Percentiles rank a stretch among this genome's conserved stretches.
Conservation (phyloP, 2,888 invertebrate genomes). For the Dolichopus griseipennis region DNA sequence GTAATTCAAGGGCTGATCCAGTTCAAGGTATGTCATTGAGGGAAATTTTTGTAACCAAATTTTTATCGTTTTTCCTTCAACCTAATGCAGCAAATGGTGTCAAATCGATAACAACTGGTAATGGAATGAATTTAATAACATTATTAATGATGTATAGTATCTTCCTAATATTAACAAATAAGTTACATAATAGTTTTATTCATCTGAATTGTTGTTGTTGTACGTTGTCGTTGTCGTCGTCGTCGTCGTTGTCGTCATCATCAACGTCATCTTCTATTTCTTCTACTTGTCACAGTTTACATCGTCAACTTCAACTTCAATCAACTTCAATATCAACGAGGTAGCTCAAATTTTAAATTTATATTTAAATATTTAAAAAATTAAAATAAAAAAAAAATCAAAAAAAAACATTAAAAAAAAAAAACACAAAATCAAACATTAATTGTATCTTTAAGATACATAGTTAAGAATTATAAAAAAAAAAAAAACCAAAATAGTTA, state of each 20-base stretch:
- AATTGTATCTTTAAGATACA: neutral
- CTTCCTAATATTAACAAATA: constrained; percentile 19
- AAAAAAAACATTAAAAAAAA: neutral
- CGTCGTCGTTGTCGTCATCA: neutral
- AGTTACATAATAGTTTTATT: constrained; percentile 14
- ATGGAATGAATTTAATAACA: constrained; percentile 16
- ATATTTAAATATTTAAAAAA: neutral
- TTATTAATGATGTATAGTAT: constrained; percentile 12
- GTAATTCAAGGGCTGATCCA: constrained; percentile 56
- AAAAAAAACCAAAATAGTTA: neutral
- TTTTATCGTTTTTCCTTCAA: constrained; percentile 44
- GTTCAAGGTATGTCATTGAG: constrained; percentile 55
- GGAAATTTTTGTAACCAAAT: constrained; percentile 43
- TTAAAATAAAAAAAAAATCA: constrained; percentile 13
- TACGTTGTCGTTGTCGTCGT: neutral
- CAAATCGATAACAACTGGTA: constrained; percentile 19
- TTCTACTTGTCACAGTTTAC: neutral
- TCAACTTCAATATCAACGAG: constrained; percentile 25
- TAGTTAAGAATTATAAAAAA: neutral
- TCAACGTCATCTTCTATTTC: neutral
- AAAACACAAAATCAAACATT: neutral
- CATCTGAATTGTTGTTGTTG: constrained; percentile 8
- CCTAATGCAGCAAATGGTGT: constrained; percentile 39
- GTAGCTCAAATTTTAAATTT: constrained; percentile 30
- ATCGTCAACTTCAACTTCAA: constrained; percentile 10